These are phyloP conservation scores for Nothoprocta perdicaria DNA, from an alignment of 2,113 vertebrate species.

Conservation along the genomic window DNA sequence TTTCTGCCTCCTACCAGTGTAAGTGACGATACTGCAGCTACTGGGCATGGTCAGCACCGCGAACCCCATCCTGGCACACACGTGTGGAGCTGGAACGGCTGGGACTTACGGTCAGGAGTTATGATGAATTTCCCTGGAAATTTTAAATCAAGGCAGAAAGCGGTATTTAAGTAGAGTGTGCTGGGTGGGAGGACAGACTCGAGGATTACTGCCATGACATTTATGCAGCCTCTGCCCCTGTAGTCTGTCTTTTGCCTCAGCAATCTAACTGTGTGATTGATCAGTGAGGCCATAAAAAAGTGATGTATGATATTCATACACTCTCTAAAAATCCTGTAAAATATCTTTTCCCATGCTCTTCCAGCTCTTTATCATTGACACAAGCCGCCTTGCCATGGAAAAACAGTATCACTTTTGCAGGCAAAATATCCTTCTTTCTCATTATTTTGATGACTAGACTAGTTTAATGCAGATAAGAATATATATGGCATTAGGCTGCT, in stretches of 20 bases:
- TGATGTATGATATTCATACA: not conserved
- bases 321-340: not conserved
- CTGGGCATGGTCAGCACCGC: not conserved
- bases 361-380: not conserved
- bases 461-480: not conserved
- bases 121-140: not conserved
- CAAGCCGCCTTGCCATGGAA: not conserved
- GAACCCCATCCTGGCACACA: accelerated
- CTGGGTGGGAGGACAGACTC: not conserved
- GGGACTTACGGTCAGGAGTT: not conserved
- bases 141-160: not conserved
- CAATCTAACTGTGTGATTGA: not conserved
- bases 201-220: not conserved
- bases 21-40: not conserved
- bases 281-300: not conserved
- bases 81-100: not conserved
- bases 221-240: not conserved
- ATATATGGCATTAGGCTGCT: not conserved
- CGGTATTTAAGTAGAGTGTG: not conserved
- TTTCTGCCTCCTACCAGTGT: not conserved
- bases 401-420: not conserved
- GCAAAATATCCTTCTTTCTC: not conserved
- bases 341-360: not conserved
- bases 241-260: not conserved
- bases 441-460: not conserved